Conservation (phyloP, 2,888 invertebrate species). For the Pyrocoelia pectoralis region DNA sequence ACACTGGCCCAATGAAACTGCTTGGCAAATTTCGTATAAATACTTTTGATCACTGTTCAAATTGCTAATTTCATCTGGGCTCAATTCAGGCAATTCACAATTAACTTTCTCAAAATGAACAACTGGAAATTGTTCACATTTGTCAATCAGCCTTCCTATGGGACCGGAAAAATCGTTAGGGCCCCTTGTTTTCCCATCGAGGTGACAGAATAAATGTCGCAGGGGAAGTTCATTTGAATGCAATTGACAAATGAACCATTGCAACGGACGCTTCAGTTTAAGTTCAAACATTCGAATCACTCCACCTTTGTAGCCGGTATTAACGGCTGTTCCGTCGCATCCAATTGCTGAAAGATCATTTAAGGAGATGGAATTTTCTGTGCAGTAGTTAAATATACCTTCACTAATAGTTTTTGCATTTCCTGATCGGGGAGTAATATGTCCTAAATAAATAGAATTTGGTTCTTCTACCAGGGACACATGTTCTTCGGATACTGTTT, state of each 20-base stretch:
- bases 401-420: not conserved
- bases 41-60: conserved; percentile 36
- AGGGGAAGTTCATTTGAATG: conserved; percentile 4
- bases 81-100: too few relatives aligned
- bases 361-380: too few relatives aligned
- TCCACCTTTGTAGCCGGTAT: not conserved
- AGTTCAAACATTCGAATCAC: not conserved
- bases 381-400: not conserved
- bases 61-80: too few relatives aligned
- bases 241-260: conserved; percentile 1
- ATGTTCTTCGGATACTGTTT: not conserved
- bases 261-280: not conserved
- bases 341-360: too few relatives aligned
- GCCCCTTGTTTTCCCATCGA: not conserved
- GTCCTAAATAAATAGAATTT: not conserved
- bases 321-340: too few relatives aligned
- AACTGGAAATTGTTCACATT: too few relatives aligned
- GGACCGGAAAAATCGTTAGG: not conserved
- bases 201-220: not conserved
- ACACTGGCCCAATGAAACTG: not conserved
- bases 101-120: too few relatives aligned
- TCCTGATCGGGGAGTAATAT: not conserved
- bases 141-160: too few relatives aligned
- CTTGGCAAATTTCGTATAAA: conserved; percentile 26
- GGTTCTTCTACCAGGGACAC: not conserved